phyloP scores from a whole-genome alignment of 2,888 invertebrate species.

The Sylvicola cinctus region DNA sequence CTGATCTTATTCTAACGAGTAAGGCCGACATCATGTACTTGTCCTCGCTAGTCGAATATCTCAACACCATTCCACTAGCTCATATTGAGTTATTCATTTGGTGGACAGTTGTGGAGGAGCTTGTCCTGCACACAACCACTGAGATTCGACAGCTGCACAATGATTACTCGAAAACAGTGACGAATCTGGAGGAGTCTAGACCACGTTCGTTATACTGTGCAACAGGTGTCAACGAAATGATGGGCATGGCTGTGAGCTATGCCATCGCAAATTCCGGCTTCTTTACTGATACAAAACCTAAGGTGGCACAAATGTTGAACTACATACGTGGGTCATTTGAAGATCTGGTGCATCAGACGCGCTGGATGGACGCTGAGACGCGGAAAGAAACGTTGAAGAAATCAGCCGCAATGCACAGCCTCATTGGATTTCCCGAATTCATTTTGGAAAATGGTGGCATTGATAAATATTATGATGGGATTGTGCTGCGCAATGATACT shows the following conservation, averaged over 20 bases:
- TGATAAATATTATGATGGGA: constrained; percentile 44
- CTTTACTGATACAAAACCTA: constrained; percentile 37
- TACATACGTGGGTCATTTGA: constrained; percentile 51
- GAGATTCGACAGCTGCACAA: constrained; percentile 35
- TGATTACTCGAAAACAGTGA: constrained; percentile 22
- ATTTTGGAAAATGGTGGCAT: constrained; percentile 36
- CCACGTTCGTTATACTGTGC: constrained; percentile 34
- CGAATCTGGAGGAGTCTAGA: constrained; percentile 21
- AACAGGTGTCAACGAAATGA: constrained; percentile 32
- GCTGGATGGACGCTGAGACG: constrained; percentile 61
- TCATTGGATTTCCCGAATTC: constrained; percentile 64
- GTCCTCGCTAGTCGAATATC: constrained; percentile 33
- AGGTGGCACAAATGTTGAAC: constrained; percentile 49
- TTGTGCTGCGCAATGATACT: constrained; percentile 33
- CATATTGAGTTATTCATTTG: constrained; percentile 44
- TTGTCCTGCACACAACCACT: constrained; percentile 44
- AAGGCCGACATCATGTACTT: constrained; percentile 44
- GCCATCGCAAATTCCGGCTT: constrained; percentile 42
- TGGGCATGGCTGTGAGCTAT: constrained; percentile 57
- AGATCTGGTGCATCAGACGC: constrained; percentile 36
- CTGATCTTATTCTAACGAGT: constrained; percentile 34
- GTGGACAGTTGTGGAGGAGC: constrained; percentile 41
- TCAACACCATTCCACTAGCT: constrained; percentile 30
- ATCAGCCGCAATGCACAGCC: constrained; percentile 47
- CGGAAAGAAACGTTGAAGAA: constrained; percentile 54